Conservation (phyloP, 1,140 invertebrate genomes). For the Dendroctonus valens region DNA sequence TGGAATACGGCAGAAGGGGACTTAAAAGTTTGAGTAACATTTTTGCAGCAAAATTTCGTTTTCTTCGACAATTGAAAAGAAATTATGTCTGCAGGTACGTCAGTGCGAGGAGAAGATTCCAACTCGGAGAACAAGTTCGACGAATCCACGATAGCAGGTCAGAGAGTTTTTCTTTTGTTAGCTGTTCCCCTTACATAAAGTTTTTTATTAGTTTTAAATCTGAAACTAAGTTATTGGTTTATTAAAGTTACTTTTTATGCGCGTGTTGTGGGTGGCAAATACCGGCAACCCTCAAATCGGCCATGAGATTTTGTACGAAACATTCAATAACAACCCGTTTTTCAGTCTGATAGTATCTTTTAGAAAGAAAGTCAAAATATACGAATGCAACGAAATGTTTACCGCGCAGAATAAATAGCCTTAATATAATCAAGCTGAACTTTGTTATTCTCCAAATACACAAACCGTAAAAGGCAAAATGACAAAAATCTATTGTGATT, state of each 20-base stretch:
- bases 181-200: constrained; percentile 10
- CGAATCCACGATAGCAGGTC: constrained; percentile 38
- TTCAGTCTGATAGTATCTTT: too few relatives aligned
- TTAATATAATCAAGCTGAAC: too few relatives aligned
- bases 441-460: too few relatives aligned
- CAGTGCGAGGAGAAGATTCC: constrained; percentile 32
- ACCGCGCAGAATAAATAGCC: too few relatives aligned
- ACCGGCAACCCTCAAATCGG: too few relatives aligned
- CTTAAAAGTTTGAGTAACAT: constrained; percentile 20
- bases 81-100: constrained; percentile 32
- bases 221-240: constrained; percentile 28
- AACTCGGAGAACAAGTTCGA: constrained; percentile 34
- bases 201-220: constrained; percentile 32
- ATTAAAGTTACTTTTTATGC: constrained; percentile 15
- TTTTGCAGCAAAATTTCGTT: constrained; percentile 27
- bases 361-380: too few relatives aligned
- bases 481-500: too few relatives aligned
- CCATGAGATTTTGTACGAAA: too few relatives aligned
- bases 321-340: too few relatives aligned
- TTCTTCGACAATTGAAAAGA: constrained; percentile 27
- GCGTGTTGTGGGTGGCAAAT: constrained; percentile 5
- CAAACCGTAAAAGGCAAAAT: too few relatives aligned
- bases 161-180: constrained; percentile 25
- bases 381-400: too few relatives aligned
- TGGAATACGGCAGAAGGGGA: constrained; percentile 4